Conservation (phyloP, 2,797 vertebrate species). For the Gorsachius magnificus region DNA sequence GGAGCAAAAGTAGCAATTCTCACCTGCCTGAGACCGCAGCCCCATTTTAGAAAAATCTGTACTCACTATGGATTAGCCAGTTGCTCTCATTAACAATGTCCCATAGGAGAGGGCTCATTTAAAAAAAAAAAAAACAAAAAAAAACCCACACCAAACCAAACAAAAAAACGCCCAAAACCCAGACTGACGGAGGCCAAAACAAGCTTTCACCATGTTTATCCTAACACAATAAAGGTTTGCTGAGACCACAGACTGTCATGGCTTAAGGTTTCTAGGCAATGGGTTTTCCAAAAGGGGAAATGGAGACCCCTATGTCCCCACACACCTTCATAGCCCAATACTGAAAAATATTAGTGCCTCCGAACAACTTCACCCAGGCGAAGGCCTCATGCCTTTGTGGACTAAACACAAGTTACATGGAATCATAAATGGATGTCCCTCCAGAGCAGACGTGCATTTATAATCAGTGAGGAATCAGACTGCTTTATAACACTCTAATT, state of each 20-base stretch:
- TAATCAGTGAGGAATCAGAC: neutral
- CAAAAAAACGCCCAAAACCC: neutral
- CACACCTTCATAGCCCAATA: neutral
- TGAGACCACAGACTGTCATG: neutral
- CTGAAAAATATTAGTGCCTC: neutral
- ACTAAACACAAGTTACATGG: neutral
- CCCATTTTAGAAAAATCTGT: slow-evolving; percentile 7
- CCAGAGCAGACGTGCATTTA: neutral
- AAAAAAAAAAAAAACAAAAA: neutral
- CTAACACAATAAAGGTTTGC: neutral
- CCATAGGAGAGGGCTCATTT: neutral
- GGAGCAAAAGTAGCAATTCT: neutral
- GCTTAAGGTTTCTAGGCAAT: neutral
- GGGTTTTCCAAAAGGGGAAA: neutral
- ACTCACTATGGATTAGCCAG: neutral
- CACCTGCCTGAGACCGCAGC: neutral
- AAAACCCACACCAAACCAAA: neutral
- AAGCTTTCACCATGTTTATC: neutral
- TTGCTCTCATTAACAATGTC: neutral
- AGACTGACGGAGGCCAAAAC: neutral
- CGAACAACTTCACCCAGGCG: neutral
- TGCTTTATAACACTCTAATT: neutral
- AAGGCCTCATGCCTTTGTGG: neutral
- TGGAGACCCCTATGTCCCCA: neutral
- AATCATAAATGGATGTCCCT: accelerated